Conservation (phyloP, 2,888 invertebrate genomes). For the Euphydryas editha region DNA sequence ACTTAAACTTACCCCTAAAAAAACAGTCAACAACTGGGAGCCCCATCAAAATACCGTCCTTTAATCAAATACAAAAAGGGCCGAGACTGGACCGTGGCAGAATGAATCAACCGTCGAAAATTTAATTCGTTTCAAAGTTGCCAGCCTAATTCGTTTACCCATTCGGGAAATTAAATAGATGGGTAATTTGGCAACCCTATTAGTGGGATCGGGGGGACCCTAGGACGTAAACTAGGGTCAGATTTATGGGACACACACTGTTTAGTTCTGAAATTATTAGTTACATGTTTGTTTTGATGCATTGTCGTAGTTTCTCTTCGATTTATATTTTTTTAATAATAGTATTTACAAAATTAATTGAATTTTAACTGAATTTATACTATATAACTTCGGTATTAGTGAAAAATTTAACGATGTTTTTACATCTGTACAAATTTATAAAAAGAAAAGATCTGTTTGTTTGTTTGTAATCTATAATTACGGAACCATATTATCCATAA, state of each 20-base stretch:
- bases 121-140: slow-evolving; percentile 80
- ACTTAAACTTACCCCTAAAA: not conserved
- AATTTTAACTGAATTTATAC: too few relatives aligned
- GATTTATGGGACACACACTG: slow-evolving; percentile 60
- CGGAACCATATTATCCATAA: too few relatives aligned
- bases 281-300: slow-evolving; percentile 17
- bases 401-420: not conserved
- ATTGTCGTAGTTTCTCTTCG: not conserved
- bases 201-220: slow-evolving; percentile 64
- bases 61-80: slow-evolving; percentile 51
- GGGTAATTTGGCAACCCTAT: slow-evolving; percentile 81
- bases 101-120: slow-evolving; percentile 75
- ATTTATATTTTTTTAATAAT: not conserved
- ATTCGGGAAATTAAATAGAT: slow-evolving; percentile 82
- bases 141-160: slow-evolving; percentile 81
- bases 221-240: slow-evolving; percentile 63
- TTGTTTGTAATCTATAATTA: too few relatives aligned
- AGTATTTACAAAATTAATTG: not conserved
- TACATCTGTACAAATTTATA: too few relatives aligned
- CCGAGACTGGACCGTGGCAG: slow-evolving; percentile 21
- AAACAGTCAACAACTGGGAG: slow-evolving; percentile 18
- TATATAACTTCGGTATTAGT: not conserved
- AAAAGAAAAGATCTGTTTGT: too few relatives aligned
- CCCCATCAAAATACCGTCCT: slow-evolving; percentile 39
- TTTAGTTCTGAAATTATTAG: slow-evolving; percentile 20